Evolutionary conservation across 1,140 invertebrate species (phyloP).

Genomic region (Charaxes varanes): DNA sequence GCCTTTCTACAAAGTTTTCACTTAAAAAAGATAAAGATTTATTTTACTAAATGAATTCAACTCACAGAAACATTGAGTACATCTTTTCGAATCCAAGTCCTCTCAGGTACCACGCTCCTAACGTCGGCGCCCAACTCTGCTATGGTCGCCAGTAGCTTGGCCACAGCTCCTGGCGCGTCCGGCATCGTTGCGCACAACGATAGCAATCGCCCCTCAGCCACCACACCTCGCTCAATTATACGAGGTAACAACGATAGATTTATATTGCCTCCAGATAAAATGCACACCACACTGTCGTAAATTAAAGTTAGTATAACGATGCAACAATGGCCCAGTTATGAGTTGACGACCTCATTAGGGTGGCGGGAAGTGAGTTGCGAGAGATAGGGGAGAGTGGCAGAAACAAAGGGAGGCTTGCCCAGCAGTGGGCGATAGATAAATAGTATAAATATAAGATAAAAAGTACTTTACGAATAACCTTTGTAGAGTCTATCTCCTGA

Average conservation of each 20-base stretch:
- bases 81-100: slow-evolving; percentile 89
- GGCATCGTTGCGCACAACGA: slow-evolving; percentile 77
- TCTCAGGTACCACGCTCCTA: slow-evolving; percentile 92
- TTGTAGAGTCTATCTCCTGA: too few relatives aligned
- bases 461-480: too few relatives aligned
- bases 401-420: too few relatives aligned
- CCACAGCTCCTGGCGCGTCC: slow-evolving; percentile 88
- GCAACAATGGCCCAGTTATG: not conserved
- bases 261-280: slow-evolving; percentile 92
- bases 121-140: slow-evolving; percentile 86
- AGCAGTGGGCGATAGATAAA: too few relatives aligned
- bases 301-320: not conserved
- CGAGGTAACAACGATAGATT: slow-evolving; percentile 90
- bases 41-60: too few relatives aligned
- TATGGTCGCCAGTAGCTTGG: slow-evolving; percentile 84
- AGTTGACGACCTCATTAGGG: too few relatives aligned
- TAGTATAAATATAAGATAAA: too few relatives aligned
- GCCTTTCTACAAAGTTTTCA: too few relatives aligned
- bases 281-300: slow-evolving; percentile 81
- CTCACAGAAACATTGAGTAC: slow-evolving; percentile 57
- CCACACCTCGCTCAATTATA: slow-evolving; percentile 89
- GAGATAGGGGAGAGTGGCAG: too few relatives aligned
- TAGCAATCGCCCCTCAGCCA: slow-evolving; percentile 88
- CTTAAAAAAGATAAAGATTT: too few relatives aligned
- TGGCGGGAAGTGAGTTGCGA: too few relatives aligned